Evolutionary conservation across 2,888 invertebrate genomes (phyloP).

Genomic region (Lasius platythorax): DNA sequence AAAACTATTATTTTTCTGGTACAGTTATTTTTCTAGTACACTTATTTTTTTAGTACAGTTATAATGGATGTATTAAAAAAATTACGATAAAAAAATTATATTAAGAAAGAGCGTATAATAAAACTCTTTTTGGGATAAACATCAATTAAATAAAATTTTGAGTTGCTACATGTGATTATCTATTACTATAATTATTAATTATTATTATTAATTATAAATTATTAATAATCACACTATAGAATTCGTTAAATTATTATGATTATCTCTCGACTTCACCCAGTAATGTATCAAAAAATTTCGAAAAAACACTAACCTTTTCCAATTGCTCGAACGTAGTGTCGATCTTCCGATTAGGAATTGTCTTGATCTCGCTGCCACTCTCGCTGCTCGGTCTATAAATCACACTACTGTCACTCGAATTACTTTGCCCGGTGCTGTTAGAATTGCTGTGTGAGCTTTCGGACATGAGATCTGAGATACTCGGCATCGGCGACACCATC

Average conservation of each 20-base stretch:
- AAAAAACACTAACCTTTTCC: slow-evolving; percentile 85
- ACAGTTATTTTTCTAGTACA: too few relatives aligned
- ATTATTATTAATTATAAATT: background rate
- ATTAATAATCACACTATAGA: background rate
- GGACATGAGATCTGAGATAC: slow-evolving; percentile 88
- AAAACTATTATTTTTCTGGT: too few relatives aligned
- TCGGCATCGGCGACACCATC: slow-evolving; percentile 93
- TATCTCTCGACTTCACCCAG: background rate
- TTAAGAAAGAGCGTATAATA: too few relatives aligned
- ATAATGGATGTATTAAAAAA: too few relatives aligned
- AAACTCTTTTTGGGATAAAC: too few relatives aligned
- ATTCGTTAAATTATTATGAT: background rate
- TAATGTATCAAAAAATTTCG: background rate
- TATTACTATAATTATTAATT: background rate
- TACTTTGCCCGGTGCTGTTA: slow-evolving; percentile 89
- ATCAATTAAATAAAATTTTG: background rate
- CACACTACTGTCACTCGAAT: slow-evolving; percentile 91
- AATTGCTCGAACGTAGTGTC: slow-evolving; percentile 86
- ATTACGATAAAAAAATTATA: too few relatives aligned
- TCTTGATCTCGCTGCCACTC: slow-evolving; percentile 89
- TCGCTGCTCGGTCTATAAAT: slow-evolving; percentile 92
- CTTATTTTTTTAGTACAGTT: too few relatives aligned
- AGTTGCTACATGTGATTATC: background rate
- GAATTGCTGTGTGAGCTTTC: slow-evolving; percentile 89
- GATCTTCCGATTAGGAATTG: slow-evolving; percentile 87